Evolutionary conservation across 2,113 vertebrate genomes (phyloP).

Genomic region (Gymnogyps californianus): DNA sequence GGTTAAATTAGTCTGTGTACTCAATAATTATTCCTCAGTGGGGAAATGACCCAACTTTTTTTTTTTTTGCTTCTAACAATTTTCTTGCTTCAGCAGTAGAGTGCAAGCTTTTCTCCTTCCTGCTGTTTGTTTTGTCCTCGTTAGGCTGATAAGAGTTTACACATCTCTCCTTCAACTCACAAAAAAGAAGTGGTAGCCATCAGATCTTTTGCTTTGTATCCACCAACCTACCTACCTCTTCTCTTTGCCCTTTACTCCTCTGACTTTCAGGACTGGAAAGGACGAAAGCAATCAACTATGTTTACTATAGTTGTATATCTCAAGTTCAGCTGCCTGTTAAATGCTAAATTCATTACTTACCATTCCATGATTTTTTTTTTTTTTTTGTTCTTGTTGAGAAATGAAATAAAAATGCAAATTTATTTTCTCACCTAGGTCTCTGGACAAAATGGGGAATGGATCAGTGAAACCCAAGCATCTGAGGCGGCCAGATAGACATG

Average conservation of each 20-base stretch:
- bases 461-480: slow-evolving; percentile 85
- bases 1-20: background rate
- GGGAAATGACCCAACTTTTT: background rate
- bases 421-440: slow-evolving; percentile 34
- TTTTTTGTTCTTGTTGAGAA: background rate
- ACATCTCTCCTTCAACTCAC: background rate
- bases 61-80: background rate
- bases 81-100: background rate
- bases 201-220: background rate
- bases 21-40: background rate
- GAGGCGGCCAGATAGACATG: slow-evolving; percentile 68
- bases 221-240: background rate
- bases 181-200: background rate
- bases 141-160: background rate
- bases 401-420: background rate
- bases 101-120: background rate
- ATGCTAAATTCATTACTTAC: background rate
- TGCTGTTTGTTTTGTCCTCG: background rate
- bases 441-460: slow-evolving; percentile 84
- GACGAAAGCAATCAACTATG: background rate
- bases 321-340: background rate
- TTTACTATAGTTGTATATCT: background rate
- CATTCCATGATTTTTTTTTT: background rate
- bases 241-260: background rate
- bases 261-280: background rate